Percentiles rank a stretch among this genome's conserved stretches.
Evolutionary conservation across 2,113 vertebrate genomes (phyloP).

Genomic region (Antechinus stuartii): DNA sequence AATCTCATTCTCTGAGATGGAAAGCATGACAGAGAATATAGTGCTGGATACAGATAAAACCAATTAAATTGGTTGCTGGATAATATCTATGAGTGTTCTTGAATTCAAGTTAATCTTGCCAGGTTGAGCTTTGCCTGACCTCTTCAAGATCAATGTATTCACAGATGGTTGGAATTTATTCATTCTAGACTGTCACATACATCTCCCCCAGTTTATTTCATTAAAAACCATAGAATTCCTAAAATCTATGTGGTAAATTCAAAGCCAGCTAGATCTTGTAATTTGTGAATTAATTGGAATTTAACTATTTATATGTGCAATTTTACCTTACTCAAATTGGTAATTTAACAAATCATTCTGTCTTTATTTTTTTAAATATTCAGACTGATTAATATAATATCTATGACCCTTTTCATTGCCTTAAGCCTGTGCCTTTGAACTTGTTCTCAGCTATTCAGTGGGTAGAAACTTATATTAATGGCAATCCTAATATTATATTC

Average conservation of each 20-base stretch:
- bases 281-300: not conserved
- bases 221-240: not conserved
- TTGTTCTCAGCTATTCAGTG: not conserved
- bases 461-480: not conserved
- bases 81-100: not conserved
- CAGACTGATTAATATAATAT: not conserved
- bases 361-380: not conserved
- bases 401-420: not conserved
- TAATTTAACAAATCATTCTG: not conserved
- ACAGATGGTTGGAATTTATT: not conserved
- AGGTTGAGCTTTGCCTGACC: not conserved
- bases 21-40: not conserved
- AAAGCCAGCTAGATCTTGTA: not conserved
- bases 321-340: not conserved
- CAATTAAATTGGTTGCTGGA: not conserved
- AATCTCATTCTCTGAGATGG: not conserved
- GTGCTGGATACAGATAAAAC: not conserved
- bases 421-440: not conserved
- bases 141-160: not conserved
- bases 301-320: not conserved
- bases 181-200: not conserved
- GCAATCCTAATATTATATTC: not conserved
- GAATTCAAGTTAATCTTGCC: not conserved
- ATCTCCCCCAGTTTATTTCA: not conserved
- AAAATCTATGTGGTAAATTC: not conserved